These are phyloP conservation scores for Craterocephalus amniculus DNA, from an alignment of 2,797 vertebrate genomes.

Conservation along the genomic window DNA sequence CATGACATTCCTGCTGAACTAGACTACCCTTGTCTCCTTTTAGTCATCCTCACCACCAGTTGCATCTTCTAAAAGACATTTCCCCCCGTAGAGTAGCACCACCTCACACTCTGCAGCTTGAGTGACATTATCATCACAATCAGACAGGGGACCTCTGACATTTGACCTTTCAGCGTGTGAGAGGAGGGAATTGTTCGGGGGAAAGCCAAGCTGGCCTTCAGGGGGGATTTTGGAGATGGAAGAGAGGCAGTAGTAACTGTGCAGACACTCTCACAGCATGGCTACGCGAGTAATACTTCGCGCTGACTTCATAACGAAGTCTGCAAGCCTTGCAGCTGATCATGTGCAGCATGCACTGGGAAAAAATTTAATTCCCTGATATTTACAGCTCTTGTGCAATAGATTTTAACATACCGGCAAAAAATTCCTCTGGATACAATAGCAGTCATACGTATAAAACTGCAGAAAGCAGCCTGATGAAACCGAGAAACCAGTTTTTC, in stretches of 20 bases:
- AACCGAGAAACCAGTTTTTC: constrained; percentile 38
- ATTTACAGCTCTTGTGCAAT: constrained; percentile 5
- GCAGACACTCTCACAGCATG: constrained; percentile 38
- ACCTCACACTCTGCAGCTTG: constrained; percentile 71
- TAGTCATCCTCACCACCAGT: constrained; percentile 46
- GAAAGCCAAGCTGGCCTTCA: constrained; percentile 62
- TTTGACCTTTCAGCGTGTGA: constrained; percentile 82
- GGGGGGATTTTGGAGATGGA: constrained; percentile 53
- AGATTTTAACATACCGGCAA: constrained; percentile 16
- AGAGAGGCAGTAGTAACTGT: constrained; percentile 66
- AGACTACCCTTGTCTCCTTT: constrained; percentile 50
- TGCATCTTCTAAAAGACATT: constrained; percentile 59
- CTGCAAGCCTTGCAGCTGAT: not conserved
- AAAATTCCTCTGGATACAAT: constrained; percentile 19
- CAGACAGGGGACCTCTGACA: constrained; percentile 85
- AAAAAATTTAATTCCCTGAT: constrained; percentile 2
- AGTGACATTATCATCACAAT: constrained; percentile 90
- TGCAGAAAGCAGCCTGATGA: constrained; percentile 20
- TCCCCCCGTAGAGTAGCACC: constrained; percentile 60
- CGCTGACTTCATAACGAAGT: constrained; percentile 20
- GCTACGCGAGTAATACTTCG: constrained; percentile 10
- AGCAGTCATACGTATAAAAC: too few relatives aligned
- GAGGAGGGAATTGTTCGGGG: constrained; percentile 62
- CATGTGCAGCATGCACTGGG: not conserved
- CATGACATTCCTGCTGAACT: constrained; percentile 80